A percentile compares a stretch with the other conserved stretches of the same genome.
These are phyloP conservation scores for Liasis olivaceus DNA, from an alignment of 2,797 vertebrate genomes.

Conservation along the genomic window DNA sequence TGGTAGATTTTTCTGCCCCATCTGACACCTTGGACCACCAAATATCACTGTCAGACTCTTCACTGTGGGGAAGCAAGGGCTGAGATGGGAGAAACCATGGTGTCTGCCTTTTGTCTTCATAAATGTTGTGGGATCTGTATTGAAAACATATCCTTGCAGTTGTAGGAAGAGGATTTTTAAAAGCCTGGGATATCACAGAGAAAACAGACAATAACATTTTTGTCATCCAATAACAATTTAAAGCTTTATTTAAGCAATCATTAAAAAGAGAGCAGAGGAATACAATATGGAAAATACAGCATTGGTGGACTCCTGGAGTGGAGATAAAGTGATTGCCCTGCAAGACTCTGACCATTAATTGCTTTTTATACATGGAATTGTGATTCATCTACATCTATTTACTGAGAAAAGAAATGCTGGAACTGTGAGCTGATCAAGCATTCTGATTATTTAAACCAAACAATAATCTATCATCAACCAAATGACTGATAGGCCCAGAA, in stretches of 20 bases:
- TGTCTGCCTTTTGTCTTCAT: neutral
- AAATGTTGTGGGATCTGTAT: neutral
- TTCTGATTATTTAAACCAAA: neutral
- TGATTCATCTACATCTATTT: neutral
- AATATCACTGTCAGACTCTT: neutral
- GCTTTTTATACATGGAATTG: neutral
- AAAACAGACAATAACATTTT: neutral
- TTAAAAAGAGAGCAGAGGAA: neutral
- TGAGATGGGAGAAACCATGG: neutral
- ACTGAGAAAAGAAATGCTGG: neutral
- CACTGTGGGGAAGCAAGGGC: neutral
- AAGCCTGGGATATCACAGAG: neutral
- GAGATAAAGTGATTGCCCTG: neutral
- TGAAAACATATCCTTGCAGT: neutral
- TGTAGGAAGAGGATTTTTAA: neutral
- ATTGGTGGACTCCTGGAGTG: neutral
- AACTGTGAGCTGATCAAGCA: neutral
- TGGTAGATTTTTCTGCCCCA: neutral
- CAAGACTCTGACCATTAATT: neutral
- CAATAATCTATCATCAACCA: neutral
- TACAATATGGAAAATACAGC: neutral
- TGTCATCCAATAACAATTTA: neutral
- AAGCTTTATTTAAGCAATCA: neutral
- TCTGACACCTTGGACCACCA: neutral
- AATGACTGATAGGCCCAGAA: neutral